Evolutionary conservation across 2,113 vertebrate genomes (phyloP).

Genomic region (Cheirogaleus medius): DNA sequence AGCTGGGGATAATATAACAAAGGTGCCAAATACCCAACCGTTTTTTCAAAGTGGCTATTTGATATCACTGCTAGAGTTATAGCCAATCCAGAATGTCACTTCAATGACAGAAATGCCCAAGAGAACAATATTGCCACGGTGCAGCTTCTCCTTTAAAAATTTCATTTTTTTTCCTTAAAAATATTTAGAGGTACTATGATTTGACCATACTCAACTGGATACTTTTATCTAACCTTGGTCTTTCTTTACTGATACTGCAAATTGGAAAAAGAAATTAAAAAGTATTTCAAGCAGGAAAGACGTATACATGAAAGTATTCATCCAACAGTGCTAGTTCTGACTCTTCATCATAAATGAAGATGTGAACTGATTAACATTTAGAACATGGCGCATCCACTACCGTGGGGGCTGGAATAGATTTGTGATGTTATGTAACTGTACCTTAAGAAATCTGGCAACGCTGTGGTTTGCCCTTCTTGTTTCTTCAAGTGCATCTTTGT

Average conservation of each 20-base stretch:
- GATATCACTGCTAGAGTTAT: not conserved
- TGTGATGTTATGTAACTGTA: conserved; percentile 60
- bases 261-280: not conserved
- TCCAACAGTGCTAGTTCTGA: not conserved
- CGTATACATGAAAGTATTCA: not conserved
- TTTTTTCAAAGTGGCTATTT: not conserved
- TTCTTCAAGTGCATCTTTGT: conserved; percentile 92
- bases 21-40: not conserved
- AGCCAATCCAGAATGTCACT: not conserved
- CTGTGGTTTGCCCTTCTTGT: conserved; percentile 94
- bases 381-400: not conserved
- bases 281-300: not conserved
- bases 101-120: not conserved
- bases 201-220: not conserved
- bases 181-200: not conserved
- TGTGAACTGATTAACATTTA: not conserved
- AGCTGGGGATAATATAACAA: not conserved
- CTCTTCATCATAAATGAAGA: not conserved
- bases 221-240: not conserved
- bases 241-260: not conserved
- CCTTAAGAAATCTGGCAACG: conserved; percentile 94
- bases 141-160: not conserved
- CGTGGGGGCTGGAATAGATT: not conserved
- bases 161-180: conserved; percentile 12
- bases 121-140: not conserved